These are phyloP conservation scores for Turnix velox DNA, from an alignment of 2,113 vertebrate genomes.

Conservation along the genomic window DNA sequence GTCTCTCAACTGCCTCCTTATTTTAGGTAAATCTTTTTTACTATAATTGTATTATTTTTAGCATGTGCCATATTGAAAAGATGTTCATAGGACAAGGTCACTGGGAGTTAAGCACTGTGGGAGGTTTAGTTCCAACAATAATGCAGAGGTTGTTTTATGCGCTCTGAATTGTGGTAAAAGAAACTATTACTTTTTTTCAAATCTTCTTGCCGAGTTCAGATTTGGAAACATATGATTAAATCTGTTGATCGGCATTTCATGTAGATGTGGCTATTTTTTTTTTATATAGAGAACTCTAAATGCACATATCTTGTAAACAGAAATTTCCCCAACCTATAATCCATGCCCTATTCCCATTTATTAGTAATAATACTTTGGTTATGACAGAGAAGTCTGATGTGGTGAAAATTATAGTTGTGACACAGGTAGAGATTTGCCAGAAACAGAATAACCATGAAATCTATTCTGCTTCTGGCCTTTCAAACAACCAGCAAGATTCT, in stretches of 20 bases:
- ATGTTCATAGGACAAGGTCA: slow-evolving; percentile 49
- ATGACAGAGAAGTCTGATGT: slow-evolving; percentile 50
- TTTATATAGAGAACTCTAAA: slow-evolving; percentile 16
- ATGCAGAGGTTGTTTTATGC: slow-evolving; percentile 41
- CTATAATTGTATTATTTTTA: slow-evolving; percentile 63
- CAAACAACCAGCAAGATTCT: not conserved
- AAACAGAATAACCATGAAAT: slow-evolving; percentile 33
- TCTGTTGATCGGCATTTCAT: slow-evolving; percentile 6
- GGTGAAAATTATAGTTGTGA: slow-evolving; percentile 35
- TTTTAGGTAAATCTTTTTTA: slow-evolving; percentile 23
- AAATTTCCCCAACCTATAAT: slow-evolving; percentile 46
- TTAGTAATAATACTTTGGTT: slow-evolving; percentile 50
- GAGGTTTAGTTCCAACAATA: slow-evolving; percentile 54
- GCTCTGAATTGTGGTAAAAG: not conserved
- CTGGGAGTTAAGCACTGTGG: slow-evolving; percentile 54
- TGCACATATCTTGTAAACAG: slow-evolving; percentile 43
- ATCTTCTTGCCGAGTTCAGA: not conserved
- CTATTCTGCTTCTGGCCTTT: slow-evolving; percentile 6
- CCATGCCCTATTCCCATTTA: not conserved
- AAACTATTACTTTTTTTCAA: slow-evolving; percentile 6
- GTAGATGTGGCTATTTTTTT: slow-evolving; percentile 32
- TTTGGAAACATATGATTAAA: slow-evolving; percentile 66
- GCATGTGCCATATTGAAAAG: slow-evolving; percentile 7
- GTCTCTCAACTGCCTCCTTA: not conserved
- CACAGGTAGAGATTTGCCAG: slow-evolving; percentile 45